Conservation (phyloP, 2,797 vertebrate species). For the Neosilurus hyrtlii region DNA sequence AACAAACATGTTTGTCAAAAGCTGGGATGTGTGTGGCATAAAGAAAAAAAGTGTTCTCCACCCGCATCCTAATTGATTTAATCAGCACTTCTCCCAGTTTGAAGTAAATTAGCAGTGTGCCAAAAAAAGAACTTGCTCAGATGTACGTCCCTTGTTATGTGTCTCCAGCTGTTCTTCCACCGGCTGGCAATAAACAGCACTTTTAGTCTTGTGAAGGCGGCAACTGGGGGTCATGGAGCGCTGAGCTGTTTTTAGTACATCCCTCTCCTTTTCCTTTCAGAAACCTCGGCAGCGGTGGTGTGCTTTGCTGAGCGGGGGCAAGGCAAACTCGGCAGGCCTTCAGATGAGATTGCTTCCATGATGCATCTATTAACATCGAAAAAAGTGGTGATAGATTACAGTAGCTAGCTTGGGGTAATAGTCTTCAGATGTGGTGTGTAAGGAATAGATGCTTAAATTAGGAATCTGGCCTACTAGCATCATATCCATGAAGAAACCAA, state of each 20-base stretch:
- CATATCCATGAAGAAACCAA: not conserved
- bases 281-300: constrained; percentile 1
- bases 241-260: constrained; percentile 40
- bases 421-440: not conserved
- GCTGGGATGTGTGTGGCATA: constrained; percentile 37
- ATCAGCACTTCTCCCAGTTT: constrained; percentile 64
- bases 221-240: constrained; percentile 37
- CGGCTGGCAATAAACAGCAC: constrained; percentile 40
- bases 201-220: constrained; percentile 43
- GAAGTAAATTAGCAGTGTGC: constrained; percentile 58
- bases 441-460: constrained; percentile 16
- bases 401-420: not conserved
- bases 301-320: not conserved
- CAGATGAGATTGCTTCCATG: not conserved
- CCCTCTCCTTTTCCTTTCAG: constrained; percentile 29
- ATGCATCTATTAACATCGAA: not conserved
- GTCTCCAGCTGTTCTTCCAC: constrained; percentile 48
- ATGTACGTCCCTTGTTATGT: constrained; percentile 45
- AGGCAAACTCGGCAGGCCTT: constrained; percentile 10
- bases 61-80: constrained; percentile 63
- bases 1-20: constrained; percentile 64
- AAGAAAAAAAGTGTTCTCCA: constrained; percentile 48
- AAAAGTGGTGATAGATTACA: not conserved
- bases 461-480: not conserved
- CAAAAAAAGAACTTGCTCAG: constrained; percentile 38